Conservation (phyloP, 2,113 vertebrate species). For the Rhabdornis inornatus region DNA sequence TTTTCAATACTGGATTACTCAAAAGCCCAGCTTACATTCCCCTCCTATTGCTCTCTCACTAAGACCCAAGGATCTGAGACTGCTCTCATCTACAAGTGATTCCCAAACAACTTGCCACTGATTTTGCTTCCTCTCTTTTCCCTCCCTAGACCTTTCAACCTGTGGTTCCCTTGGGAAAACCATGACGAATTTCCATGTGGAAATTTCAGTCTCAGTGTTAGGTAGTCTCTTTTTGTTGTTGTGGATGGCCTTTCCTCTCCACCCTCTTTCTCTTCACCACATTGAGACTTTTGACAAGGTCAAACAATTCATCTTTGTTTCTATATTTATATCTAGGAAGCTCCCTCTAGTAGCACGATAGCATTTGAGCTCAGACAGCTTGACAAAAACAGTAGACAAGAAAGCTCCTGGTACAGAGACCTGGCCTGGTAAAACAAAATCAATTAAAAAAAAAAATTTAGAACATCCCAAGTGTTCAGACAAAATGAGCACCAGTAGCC, state of each 20-base stretch:
- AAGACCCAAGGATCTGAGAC: not conserved
- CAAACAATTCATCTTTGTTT: slow-evolving; percentile 22
- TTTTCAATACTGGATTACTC: not conserved
- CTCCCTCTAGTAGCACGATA: not conserved
- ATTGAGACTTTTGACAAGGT: slow-evolving; percentile 27
- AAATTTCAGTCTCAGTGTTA: not conserved
- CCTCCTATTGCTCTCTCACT: not conserved
- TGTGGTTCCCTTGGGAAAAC: not conserved
- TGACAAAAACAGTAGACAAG: not conserved
- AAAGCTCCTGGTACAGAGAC: not conserved
- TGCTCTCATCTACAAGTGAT: not conserved
- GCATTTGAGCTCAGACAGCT: not conserved
- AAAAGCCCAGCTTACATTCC: not conserved
- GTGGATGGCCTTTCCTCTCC: slow-evolving; percentile 12
- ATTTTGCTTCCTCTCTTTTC: slow-evolving; percentile 17
- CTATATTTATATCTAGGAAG: slow-evolving; percentile 14
- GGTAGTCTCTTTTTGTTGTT: not conserved
- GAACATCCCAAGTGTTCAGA: not conserved
- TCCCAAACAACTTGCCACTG: not conserved
- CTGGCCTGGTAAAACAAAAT: not conserved
- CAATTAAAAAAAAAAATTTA: not conserved
- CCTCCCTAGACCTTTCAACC: not conserved
- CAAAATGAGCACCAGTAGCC: not conserved
- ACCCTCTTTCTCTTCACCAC: slow-evolving; percentile 2
- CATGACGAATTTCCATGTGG: slow-evolving; percentile 22